phyloP scores from a whole-genome alignment of 2,888 invertebrate genomes.

The Drosophila paracracens region DNA sequence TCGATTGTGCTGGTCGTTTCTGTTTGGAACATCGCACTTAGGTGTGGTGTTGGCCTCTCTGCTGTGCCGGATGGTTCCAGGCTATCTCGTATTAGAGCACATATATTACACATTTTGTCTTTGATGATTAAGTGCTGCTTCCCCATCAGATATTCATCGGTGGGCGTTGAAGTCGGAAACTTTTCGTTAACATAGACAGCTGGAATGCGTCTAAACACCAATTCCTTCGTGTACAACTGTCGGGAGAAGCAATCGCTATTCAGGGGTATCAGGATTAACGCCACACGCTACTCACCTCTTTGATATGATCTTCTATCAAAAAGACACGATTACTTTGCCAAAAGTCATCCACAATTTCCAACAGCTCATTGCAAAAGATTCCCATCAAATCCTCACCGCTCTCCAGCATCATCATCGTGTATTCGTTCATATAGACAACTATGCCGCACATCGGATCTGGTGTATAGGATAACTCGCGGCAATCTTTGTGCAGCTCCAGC shows the following conservation, averaged over 20 bases:
- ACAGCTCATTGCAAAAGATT: conserved; percentile 55
- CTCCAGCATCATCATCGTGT: conserved; percentile 76
- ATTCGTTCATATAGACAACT: conserved; percentile 73
- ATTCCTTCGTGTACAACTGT: conserved; percentile 67
- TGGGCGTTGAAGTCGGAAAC: conserved; percentile 77
- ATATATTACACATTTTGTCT: conserved; percentile 64
- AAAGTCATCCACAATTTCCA: conserved; percentile 40
- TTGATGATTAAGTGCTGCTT: conserved; percentile 75
- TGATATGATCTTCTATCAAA: conserved; percentile 75
- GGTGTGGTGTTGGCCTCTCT: not conserved
- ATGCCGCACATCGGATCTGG: conserved; percentile 73
- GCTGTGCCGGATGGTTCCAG: not conserved
- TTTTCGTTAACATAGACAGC: conserved; percentile 76
- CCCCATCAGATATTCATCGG: conserved; percentile 74
- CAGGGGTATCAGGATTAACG: no score
- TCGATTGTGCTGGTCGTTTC: not conserved
- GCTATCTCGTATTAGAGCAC: conserved; percentile 33
- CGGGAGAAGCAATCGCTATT: not conserved
- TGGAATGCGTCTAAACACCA: conserved; percentile 61
- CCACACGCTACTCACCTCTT: conserved; percentile 42
- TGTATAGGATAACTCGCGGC: conserved; percentile 38
- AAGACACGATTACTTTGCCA: conserved; percentile 73
- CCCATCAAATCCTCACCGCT: conserved; percentile 77
- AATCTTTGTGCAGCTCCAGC: conserved; percentile 38
- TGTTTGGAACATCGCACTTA: not conserved